Evolutionary conservation across 2,888 invertebrate species (phyloP).

Genomic region (Drosophila parthenogenetica): DNA sequence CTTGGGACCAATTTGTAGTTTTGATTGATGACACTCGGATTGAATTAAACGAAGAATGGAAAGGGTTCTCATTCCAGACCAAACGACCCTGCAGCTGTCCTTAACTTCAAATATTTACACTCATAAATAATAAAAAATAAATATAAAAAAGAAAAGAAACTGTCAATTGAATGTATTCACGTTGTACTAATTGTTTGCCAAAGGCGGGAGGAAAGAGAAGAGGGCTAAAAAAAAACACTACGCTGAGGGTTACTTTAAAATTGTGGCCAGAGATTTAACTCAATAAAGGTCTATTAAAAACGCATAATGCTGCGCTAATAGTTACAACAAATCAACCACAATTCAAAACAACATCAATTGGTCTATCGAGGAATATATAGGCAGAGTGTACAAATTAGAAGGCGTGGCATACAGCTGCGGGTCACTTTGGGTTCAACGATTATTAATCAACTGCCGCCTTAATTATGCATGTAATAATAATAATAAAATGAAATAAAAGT

Average conservation of each 20-base stretch:
- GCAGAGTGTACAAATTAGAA: conserved; percentile 32
- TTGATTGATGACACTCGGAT: conserved; percentile 69
- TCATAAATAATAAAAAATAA: conserved; percentile 65
- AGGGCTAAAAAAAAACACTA: conserved; percentile 3
- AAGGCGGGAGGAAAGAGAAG: conserved; percentile 13
- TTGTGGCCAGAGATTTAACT: conserved; percentile 70
- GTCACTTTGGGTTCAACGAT: conserved; percentile 74
- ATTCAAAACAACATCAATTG: conserved; percentile 38
- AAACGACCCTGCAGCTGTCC: conserved; percentile 36
- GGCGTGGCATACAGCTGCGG: conserved; percentile 59
- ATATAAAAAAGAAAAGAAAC: conserved; percentile 21
- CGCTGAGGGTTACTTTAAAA: conserved; percentile 51
- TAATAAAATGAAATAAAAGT: conserved; percentile 11
- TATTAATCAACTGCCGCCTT: conserved; percentile 76
- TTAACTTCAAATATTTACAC: conserved; percentile 71
- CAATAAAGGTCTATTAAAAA: conserved; percentile 67
- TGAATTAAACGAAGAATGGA: conserved; percentile 34
- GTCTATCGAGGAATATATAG: conserved; percentile 16
- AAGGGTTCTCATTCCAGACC: neutral
- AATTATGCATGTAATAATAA: conserved; percentile 66
- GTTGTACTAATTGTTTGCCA: conserved; percentile 40
- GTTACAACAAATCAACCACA: conserved; percentile 67
- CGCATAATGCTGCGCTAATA: conserved; percentile 64
- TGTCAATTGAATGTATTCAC: conserved; percentile 59
- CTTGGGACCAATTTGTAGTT: conserved; percentile 50